These are phyloP conservation scores for Rhagonycha fulva DNA, from an alignment of 2,888 invertebrate genomes.

Conservation along the genomic window DNA sequence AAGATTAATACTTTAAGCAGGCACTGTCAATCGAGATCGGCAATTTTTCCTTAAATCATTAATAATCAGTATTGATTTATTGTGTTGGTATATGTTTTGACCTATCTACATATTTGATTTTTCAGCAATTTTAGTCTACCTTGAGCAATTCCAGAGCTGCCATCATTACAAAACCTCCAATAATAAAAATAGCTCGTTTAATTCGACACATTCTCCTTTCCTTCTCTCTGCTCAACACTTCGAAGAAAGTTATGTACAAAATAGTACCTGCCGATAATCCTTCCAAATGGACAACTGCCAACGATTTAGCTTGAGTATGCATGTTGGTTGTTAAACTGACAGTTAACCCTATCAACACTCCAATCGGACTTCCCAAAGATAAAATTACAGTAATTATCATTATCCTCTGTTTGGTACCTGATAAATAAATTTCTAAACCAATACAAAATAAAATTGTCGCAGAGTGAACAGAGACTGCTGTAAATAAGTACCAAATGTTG, in stretches of 20 bases:
- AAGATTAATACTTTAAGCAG: neutral
- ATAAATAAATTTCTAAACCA: conserved; percentile 71
- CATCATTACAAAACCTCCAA: conserved; percentile 53
- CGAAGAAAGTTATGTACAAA: conserved; percentile 77
- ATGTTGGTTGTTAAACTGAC: conserved; percentile 52
- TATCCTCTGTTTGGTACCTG: conserved; percentile 44
- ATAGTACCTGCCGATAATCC: conserved; percentile 77
- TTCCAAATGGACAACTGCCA: conserved; percentile 49
- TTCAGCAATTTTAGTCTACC: conserved; percentile 1
- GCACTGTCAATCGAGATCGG: neutral
- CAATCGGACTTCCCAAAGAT: conserved; percentile 57
- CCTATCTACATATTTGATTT: neutral
- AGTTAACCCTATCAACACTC: conserved; percentile 56
- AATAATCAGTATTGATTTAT: neutral
- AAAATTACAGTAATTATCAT: conserved; percentile 56
- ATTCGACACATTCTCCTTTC: conserved; percentile 58
- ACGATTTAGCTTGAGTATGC: conserved; percentile 44
- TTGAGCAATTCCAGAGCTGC: conserved; percentile 40
- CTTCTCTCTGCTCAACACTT: conserved; percentile 76
- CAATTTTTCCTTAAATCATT: neutral
- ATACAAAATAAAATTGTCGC: conserved; percentile 81
- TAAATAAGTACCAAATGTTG: conserved; percentile 65
- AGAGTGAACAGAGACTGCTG: conserved; percentile 78
- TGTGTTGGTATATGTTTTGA: neutral
- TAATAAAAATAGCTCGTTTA: conserved; percentile 49